Evolutionary conservation across 2,113 vertebrate genomes (phyloP).

Genomic region (Meles meles): DNA sequence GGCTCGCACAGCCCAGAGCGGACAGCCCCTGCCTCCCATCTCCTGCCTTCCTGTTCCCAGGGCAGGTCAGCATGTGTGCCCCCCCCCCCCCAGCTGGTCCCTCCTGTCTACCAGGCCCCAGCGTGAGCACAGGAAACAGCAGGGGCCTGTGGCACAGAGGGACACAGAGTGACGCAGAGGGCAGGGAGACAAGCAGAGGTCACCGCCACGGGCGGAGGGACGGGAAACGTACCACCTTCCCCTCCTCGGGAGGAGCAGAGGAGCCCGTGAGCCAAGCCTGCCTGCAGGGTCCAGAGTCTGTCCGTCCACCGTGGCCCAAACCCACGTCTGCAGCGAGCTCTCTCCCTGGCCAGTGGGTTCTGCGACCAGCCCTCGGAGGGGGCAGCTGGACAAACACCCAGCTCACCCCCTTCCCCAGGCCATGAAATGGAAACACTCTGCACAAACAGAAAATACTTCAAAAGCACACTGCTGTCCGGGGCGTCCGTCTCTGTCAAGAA

Average conservation of each 20-base stretch:
- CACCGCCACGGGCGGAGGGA: background rate
- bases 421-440: background rate
- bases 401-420: background rate
- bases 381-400: background rate
- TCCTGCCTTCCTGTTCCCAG: background rate
- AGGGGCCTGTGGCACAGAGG: background rate
- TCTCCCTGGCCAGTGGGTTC: background rate
- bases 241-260: background rate
- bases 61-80: background rate
- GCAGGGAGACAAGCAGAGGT: background rate
- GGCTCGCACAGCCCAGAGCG: background rate
- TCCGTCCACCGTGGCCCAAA: fast-evolving
- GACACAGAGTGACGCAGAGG: background rate
- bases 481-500: background rate
- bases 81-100: no score
- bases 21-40: background rate
- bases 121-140: background rate
- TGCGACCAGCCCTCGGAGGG: background rate
- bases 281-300: background rate
- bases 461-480: background rate
- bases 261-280: background rate
- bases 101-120: background rate
- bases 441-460: constrained; percentile 16
- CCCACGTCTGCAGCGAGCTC: fast-evolving
- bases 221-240: background rate